Evolutionary conservation across 2,797 vertebrate species (phyloP), one percentile per base, ranked within the genome.

Genomic region (Catostomus latipinnis): DNA sequence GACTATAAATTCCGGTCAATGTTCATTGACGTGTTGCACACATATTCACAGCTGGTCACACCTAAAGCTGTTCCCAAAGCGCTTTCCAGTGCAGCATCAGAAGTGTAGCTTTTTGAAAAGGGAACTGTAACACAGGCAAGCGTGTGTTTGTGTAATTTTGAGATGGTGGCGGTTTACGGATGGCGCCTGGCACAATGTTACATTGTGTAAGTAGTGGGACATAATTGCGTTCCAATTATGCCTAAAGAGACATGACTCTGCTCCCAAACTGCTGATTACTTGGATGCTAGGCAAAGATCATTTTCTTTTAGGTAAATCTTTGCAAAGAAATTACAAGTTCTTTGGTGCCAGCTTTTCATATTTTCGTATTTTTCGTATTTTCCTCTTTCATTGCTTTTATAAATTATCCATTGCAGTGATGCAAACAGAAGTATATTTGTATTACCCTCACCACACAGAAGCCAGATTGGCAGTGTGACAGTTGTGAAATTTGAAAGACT

Each of bases 141-240:
- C 61, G 53, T 80, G 67, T 80, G 77, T 72, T 80, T 80, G 77
- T 73, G 77, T 73, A 80, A 73, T 73, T 80, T 70, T 67, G 46
- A 73, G 61, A 78, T 65, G 68, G 58, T 49, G 68, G 34, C 1
- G 34, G 16, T 18, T 18, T 18, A 18, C 16, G 16, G 16, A 18
- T 18, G 16, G 34, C 8, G 16, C 52, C 68, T 78, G 76, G 58
- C 76, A 78, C 68, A 56, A 48, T 71, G 76, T 78, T 68, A 78
- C 76, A 63, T 68, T 78, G 34, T 71, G 76, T 78, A 78, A 71
- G 76, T 22, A 63, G 67, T 78, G 50, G 76, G 46, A 53, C 7
- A n/a, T 80, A 73, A 73, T 80, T 34, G 77, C 53, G 50, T 73
- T 80, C 66, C 77, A 80, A 72, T 72, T 66, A 80, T 73, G 46